Conservation (phyloP, 2,113 vertebrate genomes). For the Macquaria ambigua region DNA sequence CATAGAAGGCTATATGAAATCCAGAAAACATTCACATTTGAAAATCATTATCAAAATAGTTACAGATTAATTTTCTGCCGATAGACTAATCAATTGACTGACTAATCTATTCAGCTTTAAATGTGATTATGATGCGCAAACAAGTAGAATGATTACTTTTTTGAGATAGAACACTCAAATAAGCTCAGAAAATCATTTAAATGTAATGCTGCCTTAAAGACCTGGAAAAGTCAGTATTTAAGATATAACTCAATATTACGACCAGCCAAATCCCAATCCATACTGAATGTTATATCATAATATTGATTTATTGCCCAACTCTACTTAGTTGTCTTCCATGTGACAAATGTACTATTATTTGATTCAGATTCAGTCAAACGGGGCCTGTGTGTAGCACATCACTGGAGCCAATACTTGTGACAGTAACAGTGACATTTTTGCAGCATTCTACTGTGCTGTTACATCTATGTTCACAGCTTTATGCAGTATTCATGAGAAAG, state of each 20-base stretch:
- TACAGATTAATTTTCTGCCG: neutral
- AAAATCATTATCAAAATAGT: neutral
- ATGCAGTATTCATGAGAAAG: constrained; percentile 48
- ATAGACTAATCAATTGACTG: neutral
- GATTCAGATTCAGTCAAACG: neutral
- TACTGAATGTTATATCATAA: neutral
- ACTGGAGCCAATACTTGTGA: constrained; percentile 7
- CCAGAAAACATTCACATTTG: neutral
- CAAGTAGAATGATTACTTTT: neutral
- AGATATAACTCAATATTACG: neutral
- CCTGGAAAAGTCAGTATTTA: neutral
- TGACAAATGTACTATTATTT: neutral
- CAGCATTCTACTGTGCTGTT: neutral
- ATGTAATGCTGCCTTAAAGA: neutral
- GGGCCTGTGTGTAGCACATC: constrained; percentile 11
- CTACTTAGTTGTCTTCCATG: neutral
- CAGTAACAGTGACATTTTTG: constrained; percentile 23
- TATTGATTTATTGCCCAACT: neutral
- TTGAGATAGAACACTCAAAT: neutral
- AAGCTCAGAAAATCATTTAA: neutral
- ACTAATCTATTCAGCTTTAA: too few relatives aligned
- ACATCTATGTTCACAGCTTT: constrained; percentile 26
- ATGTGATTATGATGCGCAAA: neutral
- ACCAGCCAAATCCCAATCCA: neutral
- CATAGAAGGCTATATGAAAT: neutral